phyloP scores from a whole-genome alignment of 1,140 invertebrate genomes.

The Magallana gigas region DNA sequence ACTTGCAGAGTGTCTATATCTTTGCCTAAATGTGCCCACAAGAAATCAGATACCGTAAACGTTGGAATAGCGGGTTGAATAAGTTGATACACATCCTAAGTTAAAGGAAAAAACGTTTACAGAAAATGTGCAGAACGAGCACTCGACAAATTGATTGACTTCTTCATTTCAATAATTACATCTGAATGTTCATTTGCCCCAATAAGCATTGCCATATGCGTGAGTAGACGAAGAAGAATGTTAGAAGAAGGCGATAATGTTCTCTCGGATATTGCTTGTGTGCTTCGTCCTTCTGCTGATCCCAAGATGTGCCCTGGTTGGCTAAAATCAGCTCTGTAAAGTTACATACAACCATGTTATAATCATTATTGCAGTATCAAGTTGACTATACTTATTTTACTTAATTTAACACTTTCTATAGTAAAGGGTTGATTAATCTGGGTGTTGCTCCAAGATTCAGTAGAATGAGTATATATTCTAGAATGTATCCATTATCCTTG shows the following conservation, averaged over 20 bases:
- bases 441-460: too few relatives aligned
- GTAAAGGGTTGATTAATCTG: too few relatives aligned
- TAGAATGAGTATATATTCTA: too few relatives aligned
- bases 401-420: too few relatives aligned
- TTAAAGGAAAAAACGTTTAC: not conserved
- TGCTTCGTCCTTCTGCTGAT: not conserved
- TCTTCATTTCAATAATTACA: not conserved
- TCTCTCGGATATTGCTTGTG: not conserved
- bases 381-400: too few relatives aligned
- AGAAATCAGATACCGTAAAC: not conserved
- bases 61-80: not conserved
- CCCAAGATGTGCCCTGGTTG: not conserved
- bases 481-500: too few relatives aligned
- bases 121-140: too few relatives aligned
- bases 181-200: conserved; percentile 3
- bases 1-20: not conserved
- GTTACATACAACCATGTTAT: too few relatives aligned
- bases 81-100: not conserved
- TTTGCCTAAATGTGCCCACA: not conserved
- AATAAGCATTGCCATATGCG: not conserved
- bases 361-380: too few relatives aligned
- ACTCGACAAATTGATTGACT: not conserved
- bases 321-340: conserved; percentile 1
- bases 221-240: not conserved
- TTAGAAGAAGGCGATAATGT: not conserved